Base-by-base conservation (phyloP, 2,113 vertebrate species). In the Rhineura floridana region DNA sequence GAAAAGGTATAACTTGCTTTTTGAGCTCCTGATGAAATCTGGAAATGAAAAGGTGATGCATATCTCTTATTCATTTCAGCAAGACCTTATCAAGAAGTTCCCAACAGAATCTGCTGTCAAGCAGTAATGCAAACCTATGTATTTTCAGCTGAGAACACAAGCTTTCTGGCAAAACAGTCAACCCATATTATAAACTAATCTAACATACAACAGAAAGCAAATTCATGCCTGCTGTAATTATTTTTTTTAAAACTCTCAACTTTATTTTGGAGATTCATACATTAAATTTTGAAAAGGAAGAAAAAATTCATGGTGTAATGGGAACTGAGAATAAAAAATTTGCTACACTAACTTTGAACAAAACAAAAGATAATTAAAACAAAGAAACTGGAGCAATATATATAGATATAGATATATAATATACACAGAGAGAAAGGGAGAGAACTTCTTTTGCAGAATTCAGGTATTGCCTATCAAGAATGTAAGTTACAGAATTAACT, bases 391-490 rank as follows among this genome's bases (percentile, higher is more conserved):
- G 59, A 59, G 36, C 52, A 28, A 86, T 90, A 90, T 87, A 87
- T 81, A 81, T 59, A 69, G 70, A 81, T 69, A 21, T 75, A 85
- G 87, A 88, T 46, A 63, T 23, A 77, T 4, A 77, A 59, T 50
- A 59, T 25, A 50, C 44, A 77, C 2, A 93, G 90, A 44, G 91
- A 36, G 0, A 10, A 0, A 81, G 86, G 91, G 75, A 84, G 52
- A 78, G 82, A 88, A 95, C 84, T 90, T 94, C 94, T 93, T 95
- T 69, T 91, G 83, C 91, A 93, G 91, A 96, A 92, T 84, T 88
- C 87, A 95, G 93, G 88, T 88, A 91, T 83, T 91, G 67, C 73
- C 90, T 93, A 89, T 89, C 93, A 89, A 93, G 86, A 88, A 93
- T 84, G 55, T 69, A 81, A 90, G 87, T 91, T 83, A 91, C 70